Evolutionary conservation across 2,888 invertebrate genomes (phyloP), one percentile per base, ranked within the genome.

Genomic region (Hipparchia semele): DNA sequence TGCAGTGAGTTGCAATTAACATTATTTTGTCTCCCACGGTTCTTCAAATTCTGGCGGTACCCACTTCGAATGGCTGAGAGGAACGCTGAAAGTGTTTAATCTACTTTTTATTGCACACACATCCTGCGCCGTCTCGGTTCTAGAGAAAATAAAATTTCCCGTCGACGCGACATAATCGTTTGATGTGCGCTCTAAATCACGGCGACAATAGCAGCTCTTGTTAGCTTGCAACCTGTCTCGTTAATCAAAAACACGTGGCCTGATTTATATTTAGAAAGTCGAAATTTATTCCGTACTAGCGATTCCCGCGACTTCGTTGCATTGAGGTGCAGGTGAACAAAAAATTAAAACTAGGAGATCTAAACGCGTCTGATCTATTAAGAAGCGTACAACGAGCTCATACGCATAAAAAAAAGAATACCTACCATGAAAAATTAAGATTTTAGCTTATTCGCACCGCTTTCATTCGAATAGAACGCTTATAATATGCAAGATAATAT

Each of bases 61-160:
- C 78, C 8, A 62, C 64, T 33, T 12, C 39, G 39, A 4, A 23
- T 23, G 33, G 10, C 12, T 80, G 80, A 82, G 80, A 81, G 80
- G 79, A 84, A 86, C 84, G 77, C 89, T 87, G 89, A 90, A 91
- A 89, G 85, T 85, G 77, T 88, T 86, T 86, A 86, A 85, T 87
- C 83, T 85, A 85, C 82, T 86, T 90, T 90, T 91, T 90, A 91
- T 85, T 87, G 81, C 86, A 75, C 79, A 78, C 80, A 80, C 90
- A 90, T 93, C 90, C 92, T 91, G 90, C 71, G 78, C 78, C 82
- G 83, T 83, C 49, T 49, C 73, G 58, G 59, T 68, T 75, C 78
- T 77, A 76, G 77, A 81, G 78, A 81, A 83, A 82, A 83, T 80
- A 83, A 80, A 79, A 77, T 71, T 79, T 78, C 79, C 77, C 78